Percentiles rank a stretch among this genome's conserved stretches.
phyloP scores from a whole-genome alignment of 1,140 invertebrate species.

The Pseudomyrmex gracilis region DNA sequence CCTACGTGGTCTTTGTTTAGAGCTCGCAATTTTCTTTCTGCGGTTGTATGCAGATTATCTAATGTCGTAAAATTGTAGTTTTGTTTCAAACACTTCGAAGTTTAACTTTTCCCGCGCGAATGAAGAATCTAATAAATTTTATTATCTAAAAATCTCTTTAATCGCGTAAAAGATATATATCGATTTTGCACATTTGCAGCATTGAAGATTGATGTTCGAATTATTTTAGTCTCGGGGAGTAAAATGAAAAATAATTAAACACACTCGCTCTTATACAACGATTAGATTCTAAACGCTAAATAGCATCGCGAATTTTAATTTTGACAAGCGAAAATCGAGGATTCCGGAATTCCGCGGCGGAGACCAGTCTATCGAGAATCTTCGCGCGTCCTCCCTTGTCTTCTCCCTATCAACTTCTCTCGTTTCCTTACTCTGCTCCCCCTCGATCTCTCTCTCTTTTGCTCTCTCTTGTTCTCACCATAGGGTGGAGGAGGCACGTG shows the following conservation, averaged over 20 bases:
- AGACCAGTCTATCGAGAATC: conserved; percentile 78
- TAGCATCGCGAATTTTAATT: conserved; percentile 15
- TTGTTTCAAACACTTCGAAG: neutral
- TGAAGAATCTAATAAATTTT: neutral
- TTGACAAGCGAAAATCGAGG: conserved; percentile 65
- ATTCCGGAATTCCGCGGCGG: conserved; percentile 76
- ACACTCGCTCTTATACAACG: neutral
- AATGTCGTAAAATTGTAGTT: too few relatives aligned
- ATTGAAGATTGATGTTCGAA: neutral
- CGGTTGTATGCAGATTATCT: neutral
- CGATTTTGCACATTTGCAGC: neutral
- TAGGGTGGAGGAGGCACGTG: conserved; percentile 48
- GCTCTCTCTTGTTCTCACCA: conserved; percentile 40
- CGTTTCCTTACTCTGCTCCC: conserved; percentile 3
- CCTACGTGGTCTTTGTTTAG: conserved; percentile 49
- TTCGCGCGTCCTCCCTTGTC: neutral
- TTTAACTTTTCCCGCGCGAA: neutral
- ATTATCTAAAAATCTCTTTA: too few relatives aligned
- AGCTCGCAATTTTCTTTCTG: neutral
- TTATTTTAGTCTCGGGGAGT: neutral
- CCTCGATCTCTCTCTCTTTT: conserved; percentile 17
- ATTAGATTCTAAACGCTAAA: neutral
- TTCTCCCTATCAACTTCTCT: neutral
- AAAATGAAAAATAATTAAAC: too few relatives aligned
- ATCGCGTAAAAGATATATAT: neutral